Base-by-base conservation (phyloP, 1,140 invertebrate genomes). In the Probaryconus sp. region DNA sequence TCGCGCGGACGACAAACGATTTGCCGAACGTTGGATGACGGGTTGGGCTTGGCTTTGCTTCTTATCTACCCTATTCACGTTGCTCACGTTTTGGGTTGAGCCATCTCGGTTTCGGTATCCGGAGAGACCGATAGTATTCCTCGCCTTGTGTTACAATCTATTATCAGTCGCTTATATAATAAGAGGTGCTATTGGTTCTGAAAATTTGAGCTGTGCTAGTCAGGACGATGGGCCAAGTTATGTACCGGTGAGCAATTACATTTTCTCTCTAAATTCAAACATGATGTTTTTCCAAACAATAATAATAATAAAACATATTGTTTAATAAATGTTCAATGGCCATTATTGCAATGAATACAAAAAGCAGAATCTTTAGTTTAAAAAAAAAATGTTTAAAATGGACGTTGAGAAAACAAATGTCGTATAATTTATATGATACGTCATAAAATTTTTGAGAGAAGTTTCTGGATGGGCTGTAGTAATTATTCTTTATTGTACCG, bases 21-120 rank as follows among this genome's bases (percentile, higher is more conserved):
- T 93, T 55, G 91, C 93, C 0, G 91, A 94, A 77, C 91, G 93
- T 6, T 95, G 95, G 91, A 94, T 96, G 80, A 93, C 92, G 5
- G 91, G 93, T 2, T 94, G 96, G 89, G 94, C 96, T 0, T 93
- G 94, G 82, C 86, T 97, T 1, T 97, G 96, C 74, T 90, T 96
- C 53, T 88, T 95, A 3, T 95, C 95, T 6, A 96, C 96, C 0
- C 88, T 93, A 1, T 95, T 97, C 80, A 95, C 95, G 0, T 85
- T 98, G 53, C 87, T 96, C 14, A 98, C 96, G 0, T 98, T 97
- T 85, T 91, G 96, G 83, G 92, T 97, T 24, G 95, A 97, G 77
- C 92, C 94, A 0, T 91, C 92, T 11, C 87, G 94, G 67, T 95
- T 96, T 79, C 90, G 92, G 10, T 96, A 95, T 86, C 95, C 95